Percentiles rank a stretch among this genome's conserved stretches.
Conservation (phyloP, 2,888 invertebrate genomes). For the Argyra leucocephala region DNA sequence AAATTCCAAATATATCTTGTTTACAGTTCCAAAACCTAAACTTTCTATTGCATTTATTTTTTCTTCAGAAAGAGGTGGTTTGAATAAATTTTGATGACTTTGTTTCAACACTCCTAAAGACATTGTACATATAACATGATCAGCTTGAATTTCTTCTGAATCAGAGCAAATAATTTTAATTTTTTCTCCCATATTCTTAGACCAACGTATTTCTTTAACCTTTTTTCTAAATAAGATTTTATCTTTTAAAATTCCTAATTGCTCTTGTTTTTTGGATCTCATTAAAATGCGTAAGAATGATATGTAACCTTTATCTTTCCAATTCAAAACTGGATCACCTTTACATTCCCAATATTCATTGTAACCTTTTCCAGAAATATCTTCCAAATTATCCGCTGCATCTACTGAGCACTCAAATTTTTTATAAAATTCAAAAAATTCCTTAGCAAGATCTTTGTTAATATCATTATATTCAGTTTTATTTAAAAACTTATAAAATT, state of each 20-base stretch:
- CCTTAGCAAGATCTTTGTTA: slow-evolving; percentile 40
- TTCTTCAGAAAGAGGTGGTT: slow-evolving; percentile 44
- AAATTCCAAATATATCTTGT: slow-evolving; percentile 56
- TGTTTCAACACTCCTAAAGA: slow-evolving; percentile 55
- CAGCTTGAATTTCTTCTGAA: slow-evolving; percentile 43
- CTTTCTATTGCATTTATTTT: slow-evolving; percentile 48
- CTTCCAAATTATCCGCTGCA: slow-evolving; percentile 55
- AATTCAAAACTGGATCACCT: slow-evolving; percentile 60
- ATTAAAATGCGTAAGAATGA: slow-evolving; percentile 58
- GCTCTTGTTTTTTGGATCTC: slow-evolving; percentile 29
- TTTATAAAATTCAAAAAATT: slow-evolving; percentile 53
- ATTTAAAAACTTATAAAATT: slow-evolving; percentile 28
- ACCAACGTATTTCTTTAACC: slow-evolving; percentile 35
- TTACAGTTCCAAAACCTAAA: slow-evolving; percentile 51
- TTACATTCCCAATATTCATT: slow-evolving; percentile 57
- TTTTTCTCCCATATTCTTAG: slow-evolving; percentile 30
- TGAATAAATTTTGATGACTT: slow-evolving; percentile 40
- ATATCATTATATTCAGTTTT: slow-evolving; percentile 35
- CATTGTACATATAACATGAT: slow-evolving; percentile 53
- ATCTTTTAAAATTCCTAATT: slow-evolving; percentile 34
- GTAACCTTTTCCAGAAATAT: slow-evolving; percentile 56
- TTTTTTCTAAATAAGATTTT: slow-evolving; percentile 34
- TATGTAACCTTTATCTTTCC: slow-evolving; percentile 63
- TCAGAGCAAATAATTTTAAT: slow-evolving; percentile 37
- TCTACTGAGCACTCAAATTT: slow-evolving; percentile 45